Percentiles rank a stretch among this genome's conserved stretches.
Evolutionary conservation across 2,797 vertebrate genomes (phyloP).

Genomic region (Halcyon leucocephala): DNA sequence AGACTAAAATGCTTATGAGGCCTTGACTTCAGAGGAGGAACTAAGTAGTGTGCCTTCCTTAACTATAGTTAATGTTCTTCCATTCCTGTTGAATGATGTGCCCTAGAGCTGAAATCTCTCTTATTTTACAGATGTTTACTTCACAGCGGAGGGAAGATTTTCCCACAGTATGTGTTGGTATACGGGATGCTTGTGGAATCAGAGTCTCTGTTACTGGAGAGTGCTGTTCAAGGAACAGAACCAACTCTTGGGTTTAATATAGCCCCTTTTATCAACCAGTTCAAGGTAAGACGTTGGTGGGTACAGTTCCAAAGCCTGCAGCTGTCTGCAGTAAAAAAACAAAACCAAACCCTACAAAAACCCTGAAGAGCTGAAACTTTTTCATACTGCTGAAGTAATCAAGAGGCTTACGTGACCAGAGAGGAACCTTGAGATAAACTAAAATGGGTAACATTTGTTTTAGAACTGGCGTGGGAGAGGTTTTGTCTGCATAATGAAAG

Average conservation of each 20-base stretch:
- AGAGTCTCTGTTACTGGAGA: constrained; percentile 89
- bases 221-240: constrained; percentile 91
- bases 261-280: constrained; percentile 97
- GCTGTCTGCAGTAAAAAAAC: background rate
- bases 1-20: background rate
- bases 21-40: background rate
- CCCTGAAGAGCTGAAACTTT: background rate
- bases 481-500: background rate
- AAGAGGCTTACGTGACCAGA: background rate
- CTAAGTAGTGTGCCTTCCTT: background rate
- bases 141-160: constrained; percentile 91
- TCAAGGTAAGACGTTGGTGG: constrained; percentile 84
- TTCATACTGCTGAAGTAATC: background rate
- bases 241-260: constrained; percentile 94
- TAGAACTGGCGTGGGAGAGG: background rate
- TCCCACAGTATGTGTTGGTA: constrained; percentile 91
- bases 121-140: constrained; percentile 86
- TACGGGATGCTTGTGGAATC: constrained; percentile 93
- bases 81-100: background rate
- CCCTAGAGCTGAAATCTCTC: background rate
- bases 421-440: background rate
- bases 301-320: background rate
- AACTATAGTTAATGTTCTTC: background rate
- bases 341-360: no score
- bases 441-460: background rate